phyloP scores from a whole-genome alignment of 2,888 invertebrate genomes.

The Dendrolimus houi region DNA sequence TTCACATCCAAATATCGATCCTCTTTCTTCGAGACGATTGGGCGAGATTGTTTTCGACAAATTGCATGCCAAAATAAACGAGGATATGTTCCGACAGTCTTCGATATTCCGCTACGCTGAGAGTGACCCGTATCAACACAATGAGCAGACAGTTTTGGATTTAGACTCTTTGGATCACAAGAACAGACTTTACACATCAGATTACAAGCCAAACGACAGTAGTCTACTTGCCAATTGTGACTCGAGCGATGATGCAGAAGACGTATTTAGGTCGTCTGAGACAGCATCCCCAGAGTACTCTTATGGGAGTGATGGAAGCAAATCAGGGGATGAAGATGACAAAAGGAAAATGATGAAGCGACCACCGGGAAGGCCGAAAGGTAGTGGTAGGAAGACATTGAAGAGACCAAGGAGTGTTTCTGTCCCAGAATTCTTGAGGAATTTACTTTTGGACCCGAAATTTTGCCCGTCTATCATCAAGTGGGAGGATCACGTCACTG shows the following conservation, averaged over 20 bases:
- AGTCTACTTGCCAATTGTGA: conserved; percentile 40
- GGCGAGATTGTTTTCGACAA: conserved; percentile 53
- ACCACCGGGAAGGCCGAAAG: conserved; percentile 74
- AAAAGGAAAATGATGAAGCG: conserved; percentile 63
- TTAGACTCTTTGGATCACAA: conserved; percentile 53
- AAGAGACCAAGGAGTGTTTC: conserved; percentile 68
- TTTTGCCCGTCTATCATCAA: conserved; percentile 89
- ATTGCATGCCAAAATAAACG: conserved; percentile 46
- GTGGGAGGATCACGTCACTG: conserved; percentile 91
- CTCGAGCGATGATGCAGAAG: conserved; percentile 64
- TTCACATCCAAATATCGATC: conserved; percentile 46
- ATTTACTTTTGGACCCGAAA: conserved; percentile 83
- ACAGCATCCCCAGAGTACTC: conserved; percentile 56
- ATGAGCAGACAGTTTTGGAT: conserved; percentile 48
- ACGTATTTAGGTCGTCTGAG: conserved; percentile 47
- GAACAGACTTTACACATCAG: conserved; percentile 41
- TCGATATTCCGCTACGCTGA: conserved; percentile 54
- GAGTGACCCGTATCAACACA: conserved; percentile 41
- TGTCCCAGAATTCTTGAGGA: conserved; percentile 91
- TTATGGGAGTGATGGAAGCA: conserved; percentile 61
- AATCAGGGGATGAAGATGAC: conserved; percentile 66
- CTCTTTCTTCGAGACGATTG: conserved; percentile 35
- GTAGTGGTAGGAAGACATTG: conserved; percentile 59
- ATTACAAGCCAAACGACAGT: conserved; percentile 51
- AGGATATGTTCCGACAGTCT: conserved; percentile 45